Evolutionary conservation across 2,888 invertebrate genomes (phyloP), one percentile per base, ranked within the genome.

Genomic region (Hypselothyrea guttata): DNA sequence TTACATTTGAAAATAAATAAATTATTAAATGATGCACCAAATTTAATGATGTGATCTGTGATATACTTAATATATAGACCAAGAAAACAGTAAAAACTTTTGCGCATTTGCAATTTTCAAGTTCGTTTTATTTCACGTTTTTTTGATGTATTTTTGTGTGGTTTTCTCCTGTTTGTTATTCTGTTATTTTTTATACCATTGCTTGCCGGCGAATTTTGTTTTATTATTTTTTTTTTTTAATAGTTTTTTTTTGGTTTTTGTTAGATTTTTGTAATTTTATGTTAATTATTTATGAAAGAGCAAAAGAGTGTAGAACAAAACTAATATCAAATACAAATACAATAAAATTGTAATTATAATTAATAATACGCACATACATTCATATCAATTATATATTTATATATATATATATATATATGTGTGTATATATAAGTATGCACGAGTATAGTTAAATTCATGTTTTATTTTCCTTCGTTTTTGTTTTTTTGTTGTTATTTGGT

Each of bases 241-340:
- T 63, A 57, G 22, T 57, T 62, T 55, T 66, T 53, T 55, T 53
- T 59, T 46, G 8, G 44, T 58, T 66, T 73, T 67, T 35, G 54
- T 46, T 70, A 72, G n/a, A 65, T 75, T 46, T 67, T 52, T 59
- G 65, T 72, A 37, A 61, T 58, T 70, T 71, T 63, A 68, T 55
- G 62, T 59, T 68, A 71, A 76, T 84, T 72, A 75, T 85, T 84
- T 77, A 84, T 84, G 76, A 84, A 86, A 88, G 85, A 87, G 87
- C 83, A 87, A 87, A 87, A 87, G 86, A 86, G 83, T 82, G 77
- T 85, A 54, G 86, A 88, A 87, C 84, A 88, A 86, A 88, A 87
- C 86, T 88, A 88, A 87, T 84, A 86, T 84, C 86, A 86, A 86
- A 86, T 87, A 79, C 78, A 86, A 87, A 84, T 82, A 86, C 83